Base-by-base conservation (phyloP, 2,113 vertebrate genomes). In the Nothocercus julius region DNA sequence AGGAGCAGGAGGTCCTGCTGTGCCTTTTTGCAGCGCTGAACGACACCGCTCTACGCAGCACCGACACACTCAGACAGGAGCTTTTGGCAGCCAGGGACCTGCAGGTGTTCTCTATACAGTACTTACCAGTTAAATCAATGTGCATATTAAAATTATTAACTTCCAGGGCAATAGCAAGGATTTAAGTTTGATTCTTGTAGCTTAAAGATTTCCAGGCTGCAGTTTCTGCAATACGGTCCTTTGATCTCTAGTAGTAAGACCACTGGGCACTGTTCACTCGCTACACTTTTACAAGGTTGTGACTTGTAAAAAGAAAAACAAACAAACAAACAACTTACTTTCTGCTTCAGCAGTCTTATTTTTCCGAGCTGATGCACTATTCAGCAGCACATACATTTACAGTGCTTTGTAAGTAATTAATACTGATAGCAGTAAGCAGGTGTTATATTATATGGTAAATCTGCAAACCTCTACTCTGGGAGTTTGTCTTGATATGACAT, bases 181-280 rank as follows among this genome's bases (percentile, higher is more conserved):
- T 78, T 95, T 84, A 59, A 67, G 81, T 94, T 92, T 90, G 17
- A 90, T 79, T 92, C 62, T 79, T 64, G 64, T 30, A 92, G 42
- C 30, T 53, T 79, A 47, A 75, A 89, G 28, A 78, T 67, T 93
- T 94, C 70, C 86, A 87, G 42, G 61, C 4, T 72, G 14, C 58
- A 59, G 42, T 78, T 91, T 85, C 61, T 64, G 70, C 87, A 81
- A 73, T 88, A 17, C 32, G 12, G 13, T 62, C 68, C 76, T 91
- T 63, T 77, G n/a, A 44, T 64, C 0, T 0, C 16, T 83, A 82
- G 47, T n/a, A 85, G 15, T 38, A 77, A 70, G 72, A 80, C 6
- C 7, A 70, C 20, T 80, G 72, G 49, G 17, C 40, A 88, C 22
- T 64, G 89, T 89, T 42, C 88, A 44, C 34, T 78, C 7, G 1